Evolutionary conservation across 64 coral and sea anemone species (phyloP), one percentile per base, ranked within the genome.

Genomic region (Exaiptasia diaphana): DNA sequence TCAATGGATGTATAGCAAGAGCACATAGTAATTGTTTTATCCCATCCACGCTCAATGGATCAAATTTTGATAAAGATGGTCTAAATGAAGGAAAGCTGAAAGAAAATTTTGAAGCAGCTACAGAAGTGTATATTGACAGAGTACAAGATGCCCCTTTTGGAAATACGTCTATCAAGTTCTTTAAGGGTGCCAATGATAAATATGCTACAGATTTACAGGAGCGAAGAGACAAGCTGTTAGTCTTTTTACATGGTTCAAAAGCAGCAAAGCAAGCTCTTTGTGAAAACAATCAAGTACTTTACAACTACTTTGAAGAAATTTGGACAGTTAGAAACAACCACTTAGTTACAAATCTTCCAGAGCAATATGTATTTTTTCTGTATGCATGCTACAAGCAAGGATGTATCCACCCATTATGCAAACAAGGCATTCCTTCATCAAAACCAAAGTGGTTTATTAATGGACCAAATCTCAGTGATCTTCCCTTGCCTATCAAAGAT

Each of bases 311-410:
- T 53, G 40, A 86, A 45, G 22, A 35, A 28, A 37, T 86, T 25
- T 86, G 83, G 71, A 29, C 1, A 15, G 73, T 77, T 52, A 30
- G 56, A 29, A 38, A 77, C 14, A 64, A 68, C 44, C 83, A 86
- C 61, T 73, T 86, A 67, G 54, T 64, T 15, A 64, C 54, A 38
- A 50, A 65, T 67, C 72, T 86, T 14, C 83, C 83, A 53, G 71
- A 45, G 43, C 49, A 86, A 15, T 86, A 86, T 77, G 17, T 86
- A n/a, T 86, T 88, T 86, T 56, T 86, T 65, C 34, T 86, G 43
- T 63, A 49, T 41, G 78, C 50, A 28, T 62, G 75, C 34, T 79
- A 79, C 34, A 60, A 79, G 34, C 50, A 40, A 50, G 39, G 60
- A 40, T 79, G 63, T 17, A 14, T 67, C 34, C 63, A 67, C 30